These are phyloP conservation scores for Morus bassanus DNA, from an alignment of 2,797 vertebrate species.

Conservation along the genomic window DNA sequence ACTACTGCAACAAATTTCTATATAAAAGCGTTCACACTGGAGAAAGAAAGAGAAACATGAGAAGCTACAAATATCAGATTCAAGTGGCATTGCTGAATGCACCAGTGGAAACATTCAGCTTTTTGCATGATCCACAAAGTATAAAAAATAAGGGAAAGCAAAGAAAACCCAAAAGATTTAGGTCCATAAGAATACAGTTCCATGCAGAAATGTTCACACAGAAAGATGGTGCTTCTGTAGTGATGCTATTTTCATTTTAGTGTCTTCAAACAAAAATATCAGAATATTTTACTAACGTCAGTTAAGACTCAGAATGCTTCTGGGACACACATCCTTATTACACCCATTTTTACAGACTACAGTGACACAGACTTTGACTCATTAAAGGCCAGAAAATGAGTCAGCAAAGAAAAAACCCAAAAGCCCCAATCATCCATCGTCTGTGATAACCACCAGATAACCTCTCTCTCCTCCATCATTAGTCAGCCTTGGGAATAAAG, in stretches of 20 bases:
- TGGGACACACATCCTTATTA: conserved; percentile 15
- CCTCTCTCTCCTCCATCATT: background rate
- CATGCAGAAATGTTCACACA: background rate
- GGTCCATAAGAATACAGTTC: background rate
- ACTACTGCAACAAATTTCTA: background rate
- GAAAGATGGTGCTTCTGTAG: background rate
- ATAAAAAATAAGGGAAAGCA: background rate
- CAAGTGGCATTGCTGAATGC: background rate
- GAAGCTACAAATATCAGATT: background rate
- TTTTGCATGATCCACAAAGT: background rate
- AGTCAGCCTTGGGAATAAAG: conserved; percentile 33
- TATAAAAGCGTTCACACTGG: background rate
- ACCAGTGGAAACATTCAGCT: background rate
- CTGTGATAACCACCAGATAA: conserved; percentile 39
- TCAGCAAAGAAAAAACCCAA: conserved; percentile 48
- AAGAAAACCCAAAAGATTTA: background rate
- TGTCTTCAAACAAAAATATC: conserved; percentile 2
- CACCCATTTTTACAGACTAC: background rate
- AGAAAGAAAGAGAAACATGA: background rate
- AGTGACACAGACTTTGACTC: conserved; percentile 59
- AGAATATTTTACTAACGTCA: background rate
- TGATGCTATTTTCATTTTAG: background rate
- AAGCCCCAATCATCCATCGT: conserved; percentile 13
- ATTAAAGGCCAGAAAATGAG: conserved; percentile 61
- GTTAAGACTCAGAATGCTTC: conserved; percentile 26